phyloP scores from a whole-genome alignment of 1,140 invertebrate genomes.

The Araneus ventricosus region DNA sequence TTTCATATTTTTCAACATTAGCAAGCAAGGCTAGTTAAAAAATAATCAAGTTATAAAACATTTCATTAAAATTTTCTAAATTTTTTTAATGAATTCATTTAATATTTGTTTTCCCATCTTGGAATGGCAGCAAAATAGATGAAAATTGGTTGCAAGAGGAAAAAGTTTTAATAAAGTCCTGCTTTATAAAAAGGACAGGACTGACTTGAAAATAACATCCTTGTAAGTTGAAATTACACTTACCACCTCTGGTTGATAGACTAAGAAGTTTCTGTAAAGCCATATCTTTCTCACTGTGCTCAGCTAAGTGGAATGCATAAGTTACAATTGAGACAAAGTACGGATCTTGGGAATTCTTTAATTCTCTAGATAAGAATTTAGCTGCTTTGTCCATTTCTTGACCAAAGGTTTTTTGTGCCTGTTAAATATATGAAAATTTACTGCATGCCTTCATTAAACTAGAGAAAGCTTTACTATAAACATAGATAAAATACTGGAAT shows the following conservation, averaged over 20 bases:
- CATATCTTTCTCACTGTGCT: conserved; percentile 85
- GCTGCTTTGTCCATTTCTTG: conserved; percentile 83
- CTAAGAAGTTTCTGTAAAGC: conserved; percentile 86
- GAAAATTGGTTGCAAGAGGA: no score
- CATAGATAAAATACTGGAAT: conserved; percentile 70
- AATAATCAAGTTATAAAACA: no score
- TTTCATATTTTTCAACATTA: no score
- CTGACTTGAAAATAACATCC: no score
- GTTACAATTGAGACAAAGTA: conserved; percentile 90
- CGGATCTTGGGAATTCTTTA: conserved; percentile 86
- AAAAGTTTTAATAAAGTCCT: no score
- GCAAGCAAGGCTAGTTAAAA: no score
- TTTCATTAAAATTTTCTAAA: no score
- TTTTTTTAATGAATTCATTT: no score
- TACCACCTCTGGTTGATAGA: conserved; percentile 83
- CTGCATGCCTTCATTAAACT: not conserved
- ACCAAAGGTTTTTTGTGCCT: conserved; percentile 85
- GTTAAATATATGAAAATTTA: not conserved
- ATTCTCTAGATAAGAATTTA: conserved; percentile 88
- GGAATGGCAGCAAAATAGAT: no score
- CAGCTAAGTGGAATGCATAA: conserved; percentile 88
- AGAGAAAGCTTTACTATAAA: not conserved
- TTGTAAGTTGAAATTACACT: no score
- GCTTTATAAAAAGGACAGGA: no score
- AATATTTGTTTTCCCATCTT: no score